phyloP scores from a whole-genome alignment of 2,797 vertebrate species.

The Simalia tracyae region DNA sequence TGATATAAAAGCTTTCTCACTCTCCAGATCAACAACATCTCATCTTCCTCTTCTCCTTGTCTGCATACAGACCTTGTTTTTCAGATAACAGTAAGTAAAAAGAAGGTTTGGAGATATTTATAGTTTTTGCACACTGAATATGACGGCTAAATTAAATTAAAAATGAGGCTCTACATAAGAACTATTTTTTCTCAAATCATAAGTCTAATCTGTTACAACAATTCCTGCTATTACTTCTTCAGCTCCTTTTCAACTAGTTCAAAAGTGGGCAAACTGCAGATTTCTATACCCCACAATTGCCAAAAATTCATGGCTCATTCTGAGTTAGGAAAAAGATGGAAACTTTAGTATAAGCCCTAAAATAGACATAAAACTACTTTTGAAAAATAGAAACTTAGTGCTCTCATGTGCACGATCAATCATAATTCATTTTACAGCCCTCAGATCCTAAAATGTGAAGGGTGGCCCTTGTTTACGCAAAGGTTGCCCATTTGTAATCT shows the following conservation, averaged over 20 bases:
- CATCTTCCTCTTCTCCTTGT: slow-evolving; percentile 54
- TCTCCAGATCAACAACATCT: slow-evolving; percentile 5
- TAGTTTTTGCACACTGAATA: slow-evolving; percentile 55
- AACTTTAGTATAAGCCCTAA: background rate
- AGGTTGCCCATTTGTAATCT: background rate
- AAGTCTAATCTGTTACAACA: background rate
- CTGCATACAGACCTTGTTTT: slow-evolving; percentile 52
- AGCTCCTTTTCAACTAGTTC: background rate
- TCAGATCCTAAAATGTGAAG: background rate
- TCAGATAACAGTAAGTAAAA: slow-evolving; percentile 57
- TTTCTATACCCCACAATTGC: background rate
- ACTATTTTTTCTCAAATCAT: background rate
- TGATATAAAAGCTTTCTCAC: slow-evolving; percentile 10
- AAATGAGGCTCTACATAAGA: slow-evolving; percentile 33
- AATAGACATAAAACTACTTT: background rate
- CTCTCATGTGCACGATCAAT: background rate
- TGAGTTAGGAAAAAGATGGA: background rate
- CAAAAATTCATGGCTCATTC: background rate
- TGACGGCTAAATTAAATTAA: background rate
- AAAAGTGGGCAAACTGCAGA: background rate
- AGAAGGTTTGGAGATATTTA: slow-evolving; percentile 52
- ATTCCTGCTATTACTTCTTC: background rate
- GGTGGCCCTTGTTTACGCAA: background rate
- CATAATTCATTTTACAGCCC: background rate
- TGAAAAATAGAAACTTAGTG: background rate